Evolutionary conservation across 2,888 invertebrate genomes (phyloP), one percentile per base, ranked within the genome.

Genomic region (Thera britannica): DNA sequence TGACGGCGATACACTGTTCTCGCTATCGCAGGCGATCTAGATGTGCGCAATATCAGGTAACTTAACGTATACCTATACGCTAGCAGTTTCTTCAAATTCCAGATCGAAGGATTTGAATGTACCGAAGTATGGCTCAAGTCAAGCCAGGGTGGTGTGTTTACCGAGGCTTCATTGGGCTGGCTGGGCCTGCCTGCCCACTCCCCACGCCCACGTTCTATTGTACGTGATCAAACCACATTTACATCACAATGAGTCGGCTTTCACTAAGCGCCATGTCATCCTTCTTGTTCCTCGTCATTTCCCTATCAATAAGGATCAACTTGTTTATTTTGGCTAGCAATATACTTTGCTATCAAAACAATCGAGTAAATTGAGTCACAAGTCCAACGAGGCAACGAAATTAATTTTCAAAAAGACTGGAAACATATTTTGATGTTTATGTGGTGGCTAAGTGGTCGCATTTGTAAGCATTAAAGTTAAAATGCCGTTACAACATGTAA

Each of bases 201-300:
- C 84, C 85, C 79, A 79, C 83, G 83, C 88, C 89, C 84, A 89
- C 90, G 83, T 80, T 75, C 86, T 77, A 89, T 91, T 90, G 90
- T 91, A 85, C 85, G 82, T 85, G 89, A 88, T 88, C 85, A 87
- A 89, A 86, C 84, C 88, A 83, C 87, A 92, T 93, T 92, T 90
- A 90, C 92, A 92, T 92, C 83, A 92, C 88, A 93, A 92, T 90
- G 87, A 84, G 83, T 82, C 77, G 81, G 84, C 82, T 87, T 88
- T 85, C 86, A 86, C 84, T 84, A 85, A 88, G 82, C 82, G 88
- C 84, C 83, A 74, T 85, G 83, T 84, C 85, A 87, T 86, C 82
- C 77, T 77, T 72, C 71, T 77, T 78, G 79, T 80, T 72, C 70
- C 66, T 67, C 64, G 58, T 63, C 60, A 70, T 70, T 70, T 70